Conservation (phyloP, 2,797 vertebrate genomes). For the Mormyrus hasselquistii region DNA sequence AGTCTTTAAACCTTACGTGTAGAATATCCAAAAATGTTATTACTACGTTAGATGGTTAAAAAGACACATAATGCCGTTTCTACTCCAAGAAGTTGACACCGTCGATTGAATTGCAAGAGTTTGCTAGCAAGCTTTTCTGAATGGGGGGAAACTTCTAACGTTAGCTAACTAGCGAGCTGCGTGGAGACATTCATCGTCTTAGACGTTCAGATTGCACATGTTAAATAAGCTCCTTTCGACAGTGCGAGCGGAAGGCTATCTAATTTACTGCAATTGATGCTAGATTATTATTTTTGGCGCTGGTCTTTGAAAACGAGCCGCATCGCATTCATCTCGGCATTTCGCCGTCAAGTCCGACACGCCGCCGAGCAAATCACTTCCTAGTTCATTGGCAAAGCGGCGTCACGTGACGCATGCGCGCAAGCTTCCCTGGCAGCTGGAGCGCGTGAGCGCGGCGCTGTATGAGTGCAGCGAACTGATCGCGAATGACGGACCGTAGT, state of each 20-base stretch:
- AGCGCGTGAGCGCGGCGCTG: not conserved
- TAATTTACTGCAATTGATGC: conserved; percentile 4
- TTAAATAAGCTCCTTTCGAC: conserved; percentile 25
- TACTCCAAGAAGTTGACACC: conserved; percentile 3
- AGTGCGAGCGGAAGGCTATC: not conserved
- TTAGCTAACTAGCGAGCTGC: not conserved
- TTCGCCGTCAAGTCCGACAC: not conserved
- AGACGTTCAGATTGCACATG: conserved; percentile 17
- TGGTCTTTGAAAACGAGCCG: not conserved
- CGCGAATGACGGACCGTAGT: not conserved
- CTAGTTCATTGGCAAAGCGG: conserved; percentile 58
- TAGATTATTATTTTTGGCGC: conserved; percentile 9
- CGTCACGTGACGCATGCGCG: conserved; percentile 36
- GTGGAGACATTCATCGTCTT: conserved; percentile 26
- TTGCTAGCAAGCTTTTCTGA: conserved; percentile 1
- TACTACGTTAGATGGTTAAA: not conserved
- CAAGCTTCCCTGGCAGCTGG: not conserved
- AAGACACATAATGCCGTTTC: not conserved
- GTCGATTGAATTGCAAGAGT: conserved; percentile 21
- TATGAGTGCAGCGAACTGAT: not conserved
- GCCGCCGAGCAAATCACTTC: conserved; percentile 49
- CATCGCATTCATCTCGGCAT: conserved; percentile 30
- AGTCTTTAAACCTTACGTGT: conserved; percentile 13
- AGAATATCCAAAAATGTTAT: conserved; percentile 5
- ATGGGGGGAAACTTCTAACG: conserved; percentile 1